Conservation (phyloP, 2,888 invertebrate species). For the Sarcophaga rosellei region DNA sequence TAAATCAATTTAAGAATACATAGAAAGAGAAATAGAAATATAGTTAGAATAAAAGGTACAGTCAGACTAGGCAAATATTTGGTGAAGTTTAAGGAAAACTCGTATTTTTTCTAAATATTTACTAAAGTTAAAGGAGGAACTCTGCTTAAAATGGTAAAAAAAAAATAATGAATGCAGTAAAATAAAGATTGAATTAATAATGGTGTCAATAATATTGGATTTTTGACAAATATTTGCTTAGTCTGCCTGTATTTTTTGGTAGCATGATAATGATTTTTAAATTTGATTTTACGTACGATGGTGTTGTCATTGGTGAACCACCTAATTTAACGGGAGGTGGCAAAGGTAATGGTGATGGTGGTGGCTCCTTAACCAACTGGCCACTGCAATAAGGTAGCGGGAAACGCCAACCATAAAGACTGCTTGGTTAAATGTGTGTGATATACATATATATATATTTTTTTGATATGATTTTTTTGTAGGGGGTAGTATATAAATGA, state of each 20-base stretch:
- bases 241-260: background rate
- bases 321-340: constrained; percentile 90
- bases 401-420: constrained; percentile 98
- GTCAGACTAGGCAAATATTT: no score
- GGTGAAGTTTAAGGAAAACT: no score
- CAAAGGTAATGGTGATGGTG: constrained; percentile 90
- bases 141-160: background rate
- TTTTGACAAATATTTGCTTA: background rate
- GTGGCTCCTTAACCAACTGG: constrained; percentile 86
- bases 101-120: no score
- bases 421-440: constrained; percentile 82
- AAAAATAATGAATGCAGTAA: background rate
- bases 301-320: constrained; percentile 86
- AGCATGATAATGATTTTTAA: constrained; percentile 5
- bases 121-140: no score
- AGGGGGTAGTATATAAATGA: background rate
- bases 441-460: constrained; percentile 51
- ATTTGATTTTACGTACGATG: constrained; percentile 83
- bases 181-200: constrained; percentile 46
- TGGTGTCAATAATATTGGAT: constrained; percentile 56
- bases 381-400: constrained; percentile 98
- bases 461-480: constrained; percentile 63
- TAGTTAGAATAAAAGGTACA: no score
- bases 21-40: no score
- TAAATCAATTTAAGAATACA: no score